Base-by-base conservation (phyloP, 2,888 invertebrate species). In the Atherix ibis region DNA sequence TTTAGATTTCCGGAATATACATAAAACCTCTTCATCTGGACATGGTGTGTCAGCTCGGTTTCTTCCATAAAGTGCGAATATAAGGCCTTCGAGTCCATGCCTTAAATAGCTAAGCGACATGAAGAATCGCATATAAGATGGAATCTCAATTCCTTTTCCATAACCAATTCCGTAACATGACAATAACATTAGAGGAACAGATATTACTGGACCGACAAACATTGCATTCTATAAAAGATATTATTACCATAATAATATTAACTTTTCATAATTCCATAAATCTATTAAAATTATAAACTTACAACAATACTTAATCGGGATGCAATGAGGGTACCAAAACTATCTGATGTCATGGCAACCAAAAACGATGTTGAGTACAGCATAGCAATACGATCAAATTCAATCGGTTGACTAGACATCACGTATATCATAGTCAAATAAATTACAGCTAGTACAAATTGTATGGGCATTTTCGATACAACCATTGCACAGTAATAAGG, bases 101-200 rank as follows among this genome's bases (percentile, higher is more conserved):
- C 88, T 70, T 36, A 89, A 67, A 55, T 79, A 91, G 39, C 88
- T 89, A 34, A 79, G 67, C 43, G 83, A 79, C 64, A 91, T 78
- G 1, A 83, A 65, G 48, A 89, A 63, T 43, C 73, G 70, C 55
- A 92, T 76, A 44, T 81, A 68, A 0, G 73, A 53, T 0, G 91
- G 79, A 14, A 82, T 49, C 32, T 53, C 69, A 0, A 79, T 75
- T 1, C 68, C 64, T n/a, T 68, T 65, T 2, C 81, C 83, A 39
- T 75, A 76, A 4, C 92, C 92, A 48, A 92, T 78, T 18, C 92
- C 84, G 51, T 83, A 82, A 1, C 79, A 82, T 4, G 91, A 81
- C 31, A 92, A 67, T 36, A 94, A 59, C 71, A 94, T 83, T 9
- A 94, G 64, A 0, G 92, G 92, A 4, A 91, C 91, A 34, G 79